Evolutionary conservation across 2,888 invertebrate genomes (phyloP), one percentile per base, ranked within the genome.

Genomic region (Nomada flava): DNA sequence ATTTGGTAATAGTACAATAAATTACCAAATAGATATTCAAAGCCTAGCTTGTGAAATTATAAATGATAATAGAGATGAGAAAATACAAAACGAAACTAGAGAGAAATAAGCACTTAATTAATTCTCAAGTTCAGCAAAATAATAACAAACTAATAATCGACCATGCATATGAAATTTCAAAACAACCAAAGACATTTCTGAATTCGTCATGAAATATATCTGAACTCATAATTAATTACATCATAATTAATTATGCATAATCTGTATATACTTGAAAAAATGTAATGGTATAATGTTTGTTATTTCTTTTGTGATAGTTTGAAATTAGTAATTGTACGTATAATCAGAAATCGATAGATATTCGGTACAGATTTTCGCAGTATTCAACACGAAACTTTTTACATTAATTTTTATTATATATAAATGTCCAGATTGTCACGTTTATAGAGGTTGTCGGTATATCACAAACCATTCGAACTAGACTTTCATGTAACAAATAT

Each of bases 401-500:
- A 52, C 65, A 13, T 50, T 36, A 55, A 13, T 47, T 11, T 55
- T 36, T 42, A 59, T 70, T 70, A 55, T 47, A n/a, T 65, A 63
- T 60, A 79, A 70, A 79, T 55, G 63, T 68, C 55, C 69, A 47
- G 62, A 81, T 76, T 82, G 71, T 82, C 67, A 68, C 57, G 50
- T 70, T 55, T 55, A 68, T 52, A 63, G 68, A 70, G 26, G 62
- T 57, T 78, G 23, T 67, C 26, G 55, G 57, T 26, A 68, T 71
- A 50, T 52, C 63, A 44, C 62, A 60, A 79, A 75, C 42, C 50
- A 72, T 82, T 74, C 74, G 69, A 84, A 76, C 79, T 79, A 83
- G 83, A 77, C 74, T 87, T 79, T 82, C 57, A 72, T 63, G 73
- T 82, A 86, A 88, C 82, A 86, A 82, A 87, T 85, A 87, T 84